Evolutionary conservation across 2,888 invertebrate species (phyloP).

Genomic region (Ectropis crepuscularia): DNA sequence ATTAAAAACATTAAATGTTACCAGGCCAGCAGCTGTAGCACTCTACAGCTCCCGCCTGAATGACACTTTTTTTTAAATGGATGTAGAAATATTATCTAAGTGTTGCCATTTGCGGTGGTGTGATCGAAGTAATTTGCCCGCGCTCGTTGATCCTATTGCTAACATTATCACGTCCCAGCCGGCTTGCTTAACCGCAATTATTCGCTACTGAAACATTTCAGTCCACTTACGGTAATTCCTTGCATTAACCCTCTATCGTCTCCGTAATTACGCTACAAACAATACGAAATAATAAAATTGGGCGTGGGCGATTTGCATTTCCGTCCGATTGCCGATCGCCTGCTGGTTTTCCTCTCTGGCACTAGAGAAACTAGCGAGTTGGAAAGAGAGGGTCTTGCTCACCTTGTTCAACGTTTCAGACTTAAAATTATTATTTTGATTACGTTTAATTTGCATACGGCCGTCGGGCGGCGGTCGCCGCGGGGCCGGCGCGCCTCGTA

Average conservation of each 20-base stretch:
- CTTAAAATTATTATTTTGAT: conserved; percentile 83
- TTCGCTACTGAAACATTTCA: conserved; percentile 69
- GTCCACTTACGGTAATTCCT: conserved; percentile 75
- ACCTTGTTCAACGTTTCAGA: conserved; percentile 57
- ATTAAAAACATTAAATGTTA: too few relatives aligned
- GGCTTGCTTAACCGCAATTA: conserved; percentile 53
- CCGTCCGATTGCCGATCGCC: conserved; percentile 52
- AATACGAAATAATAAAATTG: conserved; percentile 78
- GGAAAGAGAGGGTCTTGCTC: conserved; percentile 61
- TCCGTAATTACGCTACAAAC: conserved; percentile 72
- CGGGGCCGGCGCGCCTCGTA: conserved; percentile 68
- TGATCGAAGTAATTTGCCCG: conserved; percentile 53
- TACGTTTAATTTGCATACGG: conserved; percentile 84
- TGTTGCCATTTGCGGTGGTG: conserved; percentile 20
- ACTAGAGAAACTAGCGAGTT: conserved; percentile 46
- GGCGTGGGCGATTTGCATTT: conserved; percentile 76
- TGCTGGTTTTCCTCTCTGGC: conserved; percentile 64
- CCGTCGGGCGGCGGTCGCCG: conserved; percentile 65
- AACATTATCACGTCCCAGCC: conserved; percentile 59
- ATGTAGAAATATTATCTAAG: not conserved
- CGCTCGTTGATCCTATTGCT: conserved; percentile 49
- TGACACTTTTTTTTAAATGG: too few relatives aligned
- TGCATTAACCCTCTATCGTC: conserved; percentile 73
- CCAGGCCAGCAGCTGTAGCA: too few relatives aligned
- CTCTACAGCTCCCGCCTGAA: too few relatives aligned